Conservation (phyloP, 2,113 vertebrate genomes). For the Sinosuthora webbiana region DNA sequence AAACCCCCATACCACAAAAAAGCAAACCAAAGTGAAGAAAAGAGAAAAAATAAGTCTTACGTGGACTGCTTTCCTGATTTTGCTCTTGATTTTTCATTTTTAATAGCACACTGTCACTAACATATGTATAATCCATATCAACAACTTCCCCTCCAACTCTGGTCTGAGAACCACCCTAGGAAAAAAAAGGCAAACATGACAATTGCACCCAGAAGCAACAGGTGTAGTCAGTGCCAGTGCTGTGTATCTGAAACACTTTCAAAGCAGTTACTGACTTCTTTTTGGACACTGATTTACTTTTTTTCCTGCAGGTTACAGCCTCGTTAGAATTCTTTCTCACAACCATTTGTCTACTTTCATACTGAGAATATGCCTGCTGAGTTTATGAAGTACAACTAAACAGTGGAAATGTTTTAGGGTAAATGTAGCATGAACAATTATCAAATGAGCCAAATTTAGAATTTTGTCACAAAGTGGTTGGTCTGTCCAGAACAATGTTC, state of each 20-base stretch:
- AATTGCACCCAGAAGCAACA: neutral
- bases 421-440: neutral
- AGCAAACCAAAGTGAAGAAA: neutral
- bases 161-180: conserved; percentile 64
- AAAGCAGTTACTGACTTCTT: neutral
- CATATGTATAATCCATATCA: conserved; percentile 88
- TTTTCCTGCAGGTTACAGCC: neutral
- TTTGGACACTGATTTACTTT: neutral
- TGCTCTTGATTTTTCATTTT: conserved; percentile 71
- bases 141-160: conserved; percentile 69
- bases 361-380: neutral
- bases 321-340: neutral
- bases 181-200: neutral
- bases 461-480: neutral
- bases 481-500: neutral
- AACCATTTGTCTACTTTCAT: neutral
- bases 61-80: conserved; percentile 38
- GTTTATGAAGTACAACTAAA: neutral
- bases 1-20: neutral
- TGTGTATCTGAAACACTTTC: neutral
- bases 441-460: neutral
- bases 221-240: neutral
- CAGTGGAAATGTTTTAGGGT: neutral
- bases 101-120: conserved; percentile 86
- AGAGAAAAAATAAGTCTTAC: conserved; percentile 50